A percentile compares a stretch with the other conserved stretches of the same genome.
These are phyloP conservation scores for Lepidostoma basale DNA, from an alignment of 1,140 invertebrate genomes.

Conservation along the genomic window DNA sequence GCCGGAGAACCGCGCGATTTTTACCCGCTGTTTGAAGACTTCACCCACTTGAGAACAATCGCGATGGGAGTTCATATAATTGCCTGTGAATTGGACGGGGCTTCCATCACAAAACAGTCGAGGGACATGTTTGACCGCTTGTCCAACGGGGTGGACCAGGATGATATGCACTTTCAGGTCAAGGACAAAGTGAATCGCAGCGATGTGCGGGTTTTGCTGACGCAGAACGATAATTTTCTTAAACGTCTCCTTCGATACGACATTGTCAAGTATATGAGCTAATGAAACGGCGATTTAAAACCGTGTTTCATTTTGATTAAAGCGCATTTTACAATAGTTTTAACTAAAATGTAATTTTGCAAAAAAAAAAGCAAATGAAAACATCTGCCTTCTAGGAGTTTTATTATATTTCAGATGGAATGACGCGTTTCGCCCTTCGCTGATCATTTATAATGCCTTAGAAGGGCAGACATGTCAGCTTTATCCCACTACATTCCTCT, in stretches of 20 bases:
- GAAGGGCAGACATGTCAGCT: no score
- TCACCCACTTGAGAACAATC: slow-evolving; percentile 11
- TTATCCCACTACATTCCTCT: no score
- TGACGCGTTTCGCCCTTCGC: no score
- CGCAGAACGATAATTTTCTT: slow-evolving; percentile 35
- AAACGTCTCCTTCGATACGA: slow-evolving; percentile 36
- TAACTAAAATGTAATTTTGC: not conserved
- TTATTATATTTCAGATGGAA: no score
- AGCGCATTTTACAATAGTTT: not conserved
- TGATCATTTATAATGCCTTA: no score
- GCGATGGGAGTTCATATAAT: slow-evolving; percentile 34
- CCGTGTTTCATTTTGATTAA: not conserved
- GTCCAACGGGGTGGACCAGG: slow-evolving; percentile 33
- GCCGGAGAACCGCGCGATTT: slow-evolving; percentile 1
- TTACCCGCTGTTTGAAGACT: slow-evolving; percentile 33
- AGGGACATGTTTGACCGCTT: slow-evolving; percentile 39
- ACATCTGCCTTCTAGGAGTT: no score
- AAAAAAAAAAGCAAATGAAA: not conserved
- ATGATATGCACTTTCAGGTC: slow-evolving; percentile 39
- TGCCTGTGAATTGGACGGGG: slow-evolving; percentile 27
- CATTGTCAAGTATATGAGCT: slow-evolving; percentile 23
- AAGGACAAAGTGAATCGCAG: slow-evolving; percentile 29
- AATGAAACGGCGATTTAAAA: not conserved
- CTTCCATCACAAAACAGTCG: slow-evolving; percentile 25
- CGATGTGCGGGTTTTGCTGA: slow-evolving; percentile 21